These are phyloP conservation scores for Pseudoatta argentina DNA, from an alignment of 1,140 invertebrate species.

Conservation along the genomic window DNA sequence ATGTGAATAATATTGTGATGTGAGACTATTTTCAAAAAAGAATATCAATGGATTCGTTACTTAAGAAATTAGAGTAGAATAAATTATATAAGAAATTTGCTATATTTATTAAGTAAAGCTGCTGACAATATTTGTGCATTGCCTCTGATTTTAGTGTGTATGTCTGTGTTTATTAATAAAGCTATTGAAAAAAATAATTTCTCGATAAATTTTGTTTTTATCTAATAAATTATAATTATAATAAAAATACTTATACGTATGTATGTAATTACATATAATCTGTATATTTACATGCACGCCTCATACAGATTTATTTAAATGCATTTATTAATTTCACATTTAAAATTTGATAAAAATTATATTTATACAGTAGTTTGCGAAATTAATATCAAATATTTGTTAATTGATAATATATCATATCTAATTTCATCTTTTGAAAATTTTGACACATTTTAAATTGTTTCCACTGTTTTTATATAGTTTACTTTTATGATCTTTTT, in stretches of 20 bases:
- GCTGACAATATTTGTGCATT: background rate
- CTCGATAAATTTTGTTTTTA: too few species aligned
- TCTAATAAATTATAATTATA: too few species aligned
- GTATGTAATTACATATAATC: too few species aligned
- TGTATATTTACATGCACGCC: too few species aligned
- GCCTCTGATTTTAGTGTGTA: background rate
- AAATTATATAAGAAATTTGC: background rate
- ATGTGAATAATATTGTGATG: slow-evolving; percentile 2
- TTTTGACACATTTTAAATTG: too few species aligned
- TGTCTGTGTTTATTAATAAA: slow-evolving; percentile 25
- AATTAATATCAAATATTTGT: too few species aligned
- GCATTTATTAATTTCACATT: too few species aligned
- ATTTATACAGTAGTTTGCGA: background rate
- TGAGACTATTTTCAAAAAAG: slow-evolving; percentile 4
- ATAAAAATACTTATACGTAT: too few species aligned
- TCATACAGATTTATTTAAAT: too few species aligned
- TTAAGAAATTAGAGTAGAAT: background rate
- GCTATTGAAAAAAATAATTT: background rate
- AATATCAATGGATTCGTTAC: background rate
- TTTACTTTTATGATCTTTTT: too few species aligned
- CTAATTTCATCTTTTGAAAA: too few species aligned
- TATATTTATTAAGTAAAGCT: slow-evolving; percentile 3
- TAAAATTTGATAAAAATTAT: background rate
- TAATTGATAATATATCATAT: too few species aligned
- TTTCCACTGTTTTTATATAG: background rate